Base-by-base conservation (phyloP, 1,140 invertebrate species). In the Saxidomus purpurata region DNA sequence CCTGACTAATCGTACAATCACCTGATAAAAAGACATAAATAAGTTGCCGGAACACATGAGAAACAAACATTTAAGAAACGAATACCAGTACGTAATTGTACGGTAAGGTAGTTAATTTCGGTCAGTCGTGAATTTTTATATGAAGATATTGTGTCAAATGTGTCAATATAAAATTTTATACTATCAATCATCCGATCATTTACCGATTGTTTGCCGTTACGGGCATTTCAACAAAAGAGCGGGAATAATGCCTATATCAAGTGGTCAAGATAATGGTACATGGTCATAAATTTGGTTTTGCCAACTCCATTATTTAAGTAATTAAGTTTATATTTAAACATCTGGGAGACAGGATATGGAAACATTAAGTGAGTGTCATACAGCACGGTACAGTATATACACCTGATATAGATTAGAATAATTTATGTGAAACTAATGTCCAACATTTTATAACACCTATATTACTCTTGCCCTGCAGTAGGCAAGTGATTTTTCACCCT, bases 81-180 rank as follows among this genome's bases (percentile, higher is more conserved):
- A 49, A 79, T 47, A 55, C 76, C 6, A 22, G 49, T 49, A 52
- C 31, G 76, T 79, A 79, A 79, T 79, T 47, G 49, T 79, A 79
- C 47, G 19, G 76, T 22, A 8, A 2, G 76, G 76, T 28, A 79
- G 76, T 79, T 79, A 79, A 79, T 79, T 79, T 79, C 76, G 43
- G 76, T 31, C 76, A 79, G n/a, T 52, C 49, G 43, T 52, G 43
- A 79, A 79, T 79, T 79, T 25, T 79, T 79, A 79, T 79, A 79
- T 79, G n/a, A 79, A 79, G 76, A 79, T 19, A 79, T 79, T 79
- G 76, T 79, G 76, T 79, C 49, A 47, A 55, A 79, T 52, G 76
- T 79, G 76, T 79, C 76, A 19, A 79, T 79, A 79, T 79, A 47
- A 79, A 79, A 79, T 79, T 55, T 79, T 52, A 79, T 79, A 79